phyloP scores from a whole-genome alignment of 2,113 vertebrate genomes.

The Aptenodytes patagonicus region DNA sequence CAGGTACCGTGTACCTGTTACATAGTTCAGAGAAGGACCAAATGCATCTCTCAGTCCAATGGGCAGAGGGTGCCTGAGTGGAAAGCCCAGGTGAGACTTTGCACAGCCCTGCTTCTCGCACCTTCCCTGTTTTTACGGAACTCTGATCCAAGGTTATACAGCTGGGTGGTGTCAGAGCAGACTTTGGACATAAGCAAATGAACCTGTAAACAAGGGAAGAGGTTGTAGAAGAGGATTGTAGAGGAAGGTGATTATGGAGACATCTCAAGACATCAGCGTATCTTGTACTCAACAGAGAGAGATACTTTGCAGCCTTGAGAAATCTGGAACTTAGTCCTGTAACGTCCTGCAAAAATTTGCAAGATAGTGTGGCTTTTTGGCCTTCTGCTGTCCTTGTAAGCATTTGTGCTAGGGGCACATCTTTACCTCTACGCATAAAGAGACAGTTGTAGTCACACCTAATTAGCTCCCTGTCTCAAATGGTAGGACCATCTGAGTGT shows the following conservation, averaged over 20 bases:
- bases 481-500: neutral
- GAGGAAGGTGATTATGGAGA: neutral
- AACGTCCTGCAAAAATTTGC: neutral
- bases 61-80: neutral
- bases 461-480: neutral
- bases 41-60: neutral
- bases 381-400: neutral
- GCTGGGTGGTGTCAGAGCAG: neutral
- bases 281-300: neutral
- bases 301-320: neutral
- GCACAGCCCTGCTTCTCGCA: neutral
- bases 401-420: neutral
- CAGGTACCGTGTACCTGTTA: neutral
- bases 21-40: neutral
- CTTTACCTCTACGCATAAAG: neutral
- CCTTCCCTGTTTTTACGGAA: neutral
- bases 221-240: neutral
- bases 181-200: neutral
- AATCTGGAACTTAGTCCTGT: neutral
- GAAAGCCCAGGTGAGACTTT: neutral
- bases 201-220: neutral
- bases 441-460: neutral
- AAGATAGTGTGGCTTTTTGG: neutral
- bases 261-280: neutral
- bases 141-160: neutral